Base-by-base conservation (phyloP, 2,888 invertebrate genomes). In the Chamaedrilus cognettii region DNA sequence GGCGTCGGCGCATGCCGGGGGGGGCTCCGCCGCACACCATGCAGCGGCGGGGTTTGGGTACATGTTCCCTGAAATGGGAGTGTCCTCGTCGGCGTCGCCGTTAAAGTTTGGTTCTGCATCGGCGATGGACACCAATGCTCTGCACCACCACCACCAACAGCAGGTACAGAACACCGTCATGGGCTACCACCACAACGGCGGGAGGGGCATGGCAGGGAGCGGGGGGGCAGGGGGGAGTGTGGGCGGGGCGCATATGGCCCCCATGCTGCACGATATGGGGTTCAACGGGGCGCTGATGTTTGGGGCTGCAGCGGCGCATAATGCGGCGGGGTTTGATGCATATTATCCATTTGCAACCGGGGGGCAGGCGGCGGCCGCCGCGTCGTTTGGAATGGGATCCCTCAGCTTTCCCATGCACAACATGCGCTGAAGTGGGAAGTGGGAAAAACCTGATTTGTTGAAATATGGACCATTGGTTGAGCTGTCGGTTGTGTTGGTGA, bases 1-100 rank as follows among this genome's bases (percentile, higher is more conserved):
- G 67, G 75, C 74, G 1, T 76, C 75, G 32, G 74, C 75, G 15
- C 72, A 76, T 11, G 77, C 77, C 62, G 77, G 80, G 33, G 75
- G 78, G 0, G 77, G 78, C 11, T 42, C 42, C 11, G 42, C 42
- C 19, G 42, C 42, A 42, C 42, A 42, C 19, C 55, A 52, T 23
- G 42, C 42, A 11, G n/a, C n/a, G n/a, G 11, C 42, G 42, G 55
- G 55, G 7, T 52, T 52, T 23, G 55, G 55, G 26, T 52, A 52
- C 28, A 52, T 52, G 19, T 52, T 52, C 55, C 55, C 55, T 19
- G 15, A 7, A 7, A 23, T 23, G 15, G 55, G 55, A 7, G 19
- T 7, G 51, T 62, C 69, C 33, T 74, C 77, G 3, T 52, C 55
- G 55, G 26, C 55, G 19, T 52, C 55, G 11, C 55, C 55, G 55